Evolutionary conservation across 2,113 vertebrate species (phyloP).

Genomic region (Malurus elegans): DNA sequence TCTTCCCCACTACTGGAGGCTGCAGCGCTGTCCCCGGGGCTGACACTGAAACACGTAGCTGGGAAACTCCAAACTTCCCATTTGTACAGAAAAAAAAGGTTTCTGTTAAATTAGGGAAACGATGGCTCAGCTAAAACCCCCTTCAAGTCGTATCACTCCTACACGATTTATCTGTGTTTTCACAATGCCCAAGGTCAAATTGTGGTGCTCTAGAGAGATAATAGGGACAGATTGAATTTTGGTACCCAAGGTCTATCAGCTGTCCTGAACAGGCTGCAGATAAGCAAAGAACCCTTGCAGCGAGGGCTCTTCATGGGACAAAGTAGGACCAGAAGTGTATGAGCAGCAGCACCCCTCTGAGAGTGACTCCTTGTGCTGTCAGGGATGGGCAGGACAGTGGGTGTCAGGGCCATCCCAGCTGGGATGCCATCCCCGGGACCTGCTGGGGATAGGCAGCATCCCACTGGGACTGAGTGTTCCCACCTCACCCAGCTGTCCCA

Average conservation of each 20-base stretch:
- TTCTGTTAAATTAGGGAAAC: not conserved
- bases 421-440: not conserved
- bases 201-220: accelerated
- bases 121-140: not conserved
- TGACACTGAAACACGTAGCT: accelerated
- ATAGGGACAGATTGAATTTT: not conserved
- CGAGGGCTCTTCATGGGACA: accelerated
- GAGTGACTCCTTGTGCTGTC: not conserved
- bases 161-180: not conserved
- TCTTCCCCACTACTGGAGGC: not conserved
- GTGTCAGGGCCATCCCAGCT: not conserved
- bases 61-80: conserved; percentile 31
- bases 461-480: not conserved
- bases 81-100: not conserved
- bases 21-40: not conserved
- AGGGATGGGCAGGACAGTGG: not conserved
- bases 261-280: not conserved
- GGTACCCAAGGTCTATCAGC: not conserved
- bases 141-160: not conserved
- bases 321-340: accelerated
- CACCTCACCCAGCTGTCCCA: not conserved
- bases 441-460: not conserved
- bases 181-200: not conserved
- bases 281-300: not conserved
- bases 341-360: not conserved